These are phyloP conservation scores for Dynastes tityus DNA, from an alignment of 2,888 invertebrate genomes.

Conservation along the genomic window DNA sequence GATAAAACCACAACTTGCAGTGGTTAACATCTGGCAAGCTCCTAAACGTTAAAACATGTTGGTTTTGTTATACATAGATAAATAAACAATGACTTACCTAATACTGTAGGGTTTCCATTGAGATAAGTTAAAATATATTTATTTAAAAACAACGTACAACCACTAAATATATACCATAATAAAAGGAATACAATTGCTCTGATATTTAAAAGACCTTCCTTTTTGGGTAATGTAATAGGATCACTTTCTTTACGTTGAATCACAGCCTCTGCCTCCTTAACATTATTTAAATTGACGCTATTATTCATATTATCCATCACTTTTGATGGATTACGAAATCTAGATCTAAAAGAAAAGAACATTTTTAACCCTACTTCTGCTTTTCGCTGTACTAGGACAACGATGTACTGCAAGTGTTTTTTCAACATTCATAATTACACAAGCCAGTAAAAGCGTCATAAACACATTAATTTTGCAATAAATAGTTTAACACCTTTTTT, in stretches of 20 bases:
- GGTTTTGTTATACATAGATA: no score
- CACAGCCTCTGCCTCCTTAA: constrained; percentile 39
- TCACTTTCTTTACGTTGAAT: constrained; percentile 50
- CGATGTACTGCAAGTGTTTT: not conserved
- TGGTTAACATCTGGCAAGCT: constrained; percentile 84
- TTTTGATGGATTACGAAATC: constrained; percentile 31
- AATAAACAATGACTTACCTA: constrained; percentile 72
- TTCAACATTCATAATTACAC: not conserved
- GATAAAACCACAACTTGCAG: constrained; percentile 81
- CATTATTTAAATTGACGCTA: constrained; percentile 40
- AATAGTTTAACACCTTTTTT: constrained; percentile 22
- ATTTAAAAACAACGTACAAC: constrained; percentile 83
- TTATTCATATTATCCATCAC: constrained; percentile 42
- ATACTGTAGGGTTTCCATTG: constrained; percentile 81
- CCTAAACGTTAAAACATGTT: constrained; percentile 69
- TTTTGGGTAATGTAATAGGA: constrained; percentile 30
- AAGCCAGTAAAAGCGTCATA: not conserved
- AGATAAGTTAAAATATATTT: constrained; percentile 83
- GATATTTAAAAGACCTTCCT: constrained; percentile 73
- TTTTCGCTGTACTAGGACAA: not conserved
- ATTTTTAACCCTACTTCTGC: constrained; percentile 14
- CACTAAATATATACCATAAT: constrained; percentile 85
- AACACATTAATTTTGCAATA: not conserved
- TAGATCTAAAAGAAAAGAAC: constrained; percentile 23
- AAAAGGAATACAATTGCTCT: constrained; percentile 77